Percentiles rank a stretch among this genome's conserved stretches.
phyloP scores from a whole-genome alignment of 2,113 vertebrate species.

The Catharus fuscescens region DNA sequence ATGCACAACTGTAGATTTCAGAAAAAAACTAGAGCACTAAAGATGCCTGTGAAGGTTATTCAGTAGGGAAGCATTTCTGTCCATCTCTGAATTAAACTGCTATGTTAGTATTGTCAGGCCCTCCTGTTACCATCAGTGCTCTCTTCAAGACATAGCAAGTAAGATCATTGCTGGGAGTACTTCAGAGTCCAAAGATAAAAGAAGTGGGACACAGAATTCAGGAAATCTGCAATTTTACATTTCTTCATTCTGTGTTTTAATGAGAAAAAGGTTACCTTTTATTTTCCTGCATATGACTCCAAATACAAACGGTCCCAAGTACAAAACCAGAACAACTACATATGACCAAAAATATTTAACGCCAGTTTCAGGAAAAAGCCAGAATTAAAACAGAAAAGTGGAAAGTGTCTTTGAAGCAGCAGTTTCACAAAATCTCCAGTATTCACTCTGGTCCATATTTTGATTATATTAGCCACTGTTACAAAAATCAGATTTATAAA shows the following conservation, averaged over 20 bases:
- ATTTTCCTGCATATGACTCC: neutral
- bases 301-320: neutral
- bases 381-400: neutral
- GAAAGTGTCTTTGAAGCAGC: neutral
- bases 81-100: neutral
- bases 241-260: neutral
- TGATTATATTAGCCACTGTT: neutral
- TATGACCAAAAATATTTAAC: neutral
- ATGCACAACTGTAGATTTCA: neutral
- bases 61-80: neutral
- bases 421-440: neutral
- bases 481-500: neutral
- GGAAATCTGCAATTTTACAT: neutral
- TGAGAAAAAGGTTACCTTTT: neutral
- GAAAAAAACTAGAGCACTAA: neutral
- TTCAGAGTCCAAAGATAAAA: neutral
- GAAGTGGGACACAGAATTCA: rapidly evolving
- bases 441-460: neutral
- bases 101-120: neutral
- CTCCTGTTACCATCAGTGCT: neutral
- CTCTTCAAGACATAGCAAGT: neutral
- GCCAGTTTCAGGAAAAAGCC: neutral
- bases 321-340: neutral
- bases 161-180: neutral
- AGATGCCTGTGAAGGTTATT: neutral